Conservation (phyloP, 2,888 invertebrate genomes). For the Orthonevra nobilis region DNA sequence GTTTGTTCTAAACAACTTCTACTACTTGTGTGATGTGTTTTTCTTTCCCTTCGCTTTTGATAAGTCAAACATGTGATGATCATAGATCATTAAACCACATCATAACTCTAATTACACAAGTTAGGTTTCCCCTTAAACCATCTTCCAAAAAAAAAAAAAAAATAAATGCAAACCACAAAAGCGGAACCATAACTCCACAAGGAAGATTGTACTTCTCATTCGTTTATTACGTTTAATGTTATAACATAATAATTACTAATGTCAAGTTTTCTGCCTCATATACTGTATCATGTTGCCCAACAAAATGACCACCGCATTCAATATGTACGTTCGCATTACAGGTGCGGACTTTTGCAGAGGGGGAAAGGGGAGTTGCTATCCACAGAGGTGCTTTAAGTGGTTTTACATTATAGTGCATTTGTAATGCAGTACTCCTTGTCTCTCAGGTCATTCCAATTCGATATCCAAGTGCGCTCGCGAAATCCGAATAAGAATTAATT, state of each 20-base stretch:
- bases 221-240: too few relatives aligned
- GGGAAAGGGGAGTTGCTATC: background rate
- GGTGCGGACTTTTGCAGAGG: background rate
- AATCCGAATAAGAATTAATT: slow-evolving; percentile 53
- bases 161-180: background rate
- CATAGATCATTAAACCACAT: slow-evolving; percentile 19
- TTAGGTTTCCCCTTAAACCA: background rate
- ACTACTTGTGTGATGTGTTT: too few relatives aligned
- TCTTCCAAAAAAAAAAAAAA: background rate
- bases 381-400: slow-evolving; percentile 51
- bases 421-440: slow-evolving; percentile 1
- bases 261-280: slow-evolving; percentile 21
- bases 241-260: background rate
- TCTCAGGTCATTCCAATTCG: slow-evolving; percentile 50
- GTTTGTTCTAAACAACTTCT: too few relatives aligned
- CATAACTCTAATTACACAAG: too few relatives aligned
- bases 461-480: slow-evolving; percentile 46
- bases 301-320: slow-evolving; percentile 26
- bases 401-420: slow-evolving; percentile 59
- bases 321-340: slow-evolving; percentile 13
- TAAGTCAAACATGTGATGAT: background rate
- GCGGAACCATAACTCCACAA: slow-evolving; percentile 12
- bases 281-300: slow-evolving; percentile 6
- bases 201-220: background rate
- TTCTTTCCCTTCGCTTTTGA: too few relatives aligned